phyloP scores from a whole-genome alignment of 53 echinoderm and acorn worm genomes.

The Actinopyga echinites region DNA sequence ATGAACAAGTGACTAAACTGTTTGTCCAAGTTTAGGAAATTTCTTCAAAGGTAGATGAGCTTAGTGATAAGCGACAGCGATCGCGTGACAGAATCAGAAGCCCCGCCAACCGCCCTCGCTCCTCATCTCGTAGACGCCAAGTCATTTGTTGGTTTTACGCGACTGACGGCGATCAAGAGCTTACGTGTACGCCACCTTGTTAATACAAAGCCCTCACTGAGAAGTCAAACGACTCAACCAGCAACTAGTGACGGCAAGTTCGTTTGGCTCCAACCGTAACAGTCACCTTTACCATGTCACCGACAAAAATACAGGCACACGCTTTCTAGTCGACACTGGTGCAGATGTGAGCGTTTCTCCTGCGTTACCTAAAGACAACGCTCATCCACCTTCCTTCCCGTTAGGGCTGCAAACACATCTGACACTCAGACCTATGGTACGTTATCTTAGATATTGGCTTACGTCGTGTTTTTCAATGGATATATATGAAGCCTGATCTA shows the following conservation, averaged over 20 bases:
- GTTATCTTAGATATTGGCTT: slow-evolving; percentile 39
- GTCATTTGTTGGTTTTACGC: slow-evolving; percentile 31
- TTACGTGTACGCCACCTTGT: slow-evolving; percentile 20
- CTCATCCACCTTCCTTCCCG: background rate
- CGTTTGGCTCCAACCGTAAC: background rate
- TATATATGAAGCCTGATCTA: slow-evolving; percentile 45
- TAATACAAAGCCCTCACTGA: background rate
- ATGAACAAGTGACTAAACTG: slow-evolving; percentile 4
- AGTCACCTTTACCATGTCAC: slow-evolving; percentile 32
- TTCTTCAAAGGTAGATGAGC: too few relatives aligned
- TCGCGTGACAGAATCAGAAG: too few relatives aligned
- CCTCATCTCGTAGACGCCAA: background rate
- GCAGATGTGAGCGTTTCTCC: slow-evolving; percentile 55
- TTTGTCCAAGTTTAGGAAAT: background rate
- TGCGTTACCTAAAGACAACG: background rate
- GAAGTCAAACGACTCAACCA: slow-evolving; percentile 15
- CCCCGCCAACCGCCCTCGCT: background rate
- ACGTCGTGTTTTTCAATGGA: slow-evolving; percentile 37
- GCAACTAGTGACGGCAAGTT: slow-evolving; percentile 31
- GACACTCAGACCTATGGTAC: slow-evolving; percentile 37
- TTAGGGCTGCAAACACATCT: slow-evolving; percentile 26
- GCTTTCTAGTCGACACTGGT: slow-evolving; percentile 47
- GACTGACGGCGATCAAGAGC: slow-evolving; percentile 1
- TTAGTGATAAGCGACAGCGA: too few relatives aligned
- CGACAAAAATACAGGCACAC: slow-evolving; percentile 11